Evolutionary conservation across 2,888 invertebrate species (phyloP), one percentile per base, ranked within the genome.

Genomic region (Cylindroiulus punctatus): DNA sequence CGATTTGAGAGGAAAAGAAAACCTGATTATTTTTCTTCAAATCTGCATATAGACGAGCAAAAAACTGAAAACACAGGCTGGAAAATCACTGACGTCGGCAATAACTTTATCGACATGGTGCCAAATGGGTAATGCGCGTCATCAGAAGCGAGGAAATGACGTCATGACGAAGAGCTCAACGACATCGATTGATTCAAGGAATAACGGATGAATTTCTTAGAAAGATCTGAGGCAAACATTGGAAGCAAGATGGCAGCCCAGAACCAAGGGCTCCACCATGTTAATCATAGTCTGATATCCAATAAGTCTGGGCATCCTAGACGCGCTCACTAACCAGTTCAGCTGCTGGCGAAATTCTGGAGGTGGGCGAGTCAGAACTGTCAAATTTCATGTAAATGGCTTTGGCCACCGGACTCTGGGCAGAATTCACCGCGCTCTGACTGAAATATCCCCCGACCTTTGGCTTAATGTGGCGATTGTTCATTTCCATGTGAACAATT

Each of bases 401-500:
- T 87, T 89, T 89, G 57, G 88, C 88, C 17, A 89, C 88, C 3
- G 89, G 88, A 81, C 88, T 88, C 81, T 89, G 88, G 36, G 88
- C 88, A 81, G 87, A 87, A 82, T 87, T 88, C 22, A 86, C 85
- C 26, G 87, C 86, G 26, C 52, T 87, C 17, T 84, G 87, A 81
- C 88, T 95, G 91, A 96, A 96, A 91, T 96, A 96, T 0, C 96
- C 94, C 30, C 96, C 96, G 0, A 94, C 94, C 89, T 95, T 95
- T 87, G 96, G 96, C 89, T 96, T 95, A 89, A 97, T 92, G 91
- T 97, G 97, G 8, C 96, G 93, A 91, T 97, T 97, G 92, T 97
- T 96, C 93, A 96, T 94, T 91, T 96, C 96, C 97, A 97, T 97
- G 90, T 96, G 96, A 30, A 97, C 96, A 91, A 96, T 96, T 92